Evolutionary conservation across 2,113 vertebrate species (phyloP).

Genomic region (Nyctibius bracteatus): DNA sequence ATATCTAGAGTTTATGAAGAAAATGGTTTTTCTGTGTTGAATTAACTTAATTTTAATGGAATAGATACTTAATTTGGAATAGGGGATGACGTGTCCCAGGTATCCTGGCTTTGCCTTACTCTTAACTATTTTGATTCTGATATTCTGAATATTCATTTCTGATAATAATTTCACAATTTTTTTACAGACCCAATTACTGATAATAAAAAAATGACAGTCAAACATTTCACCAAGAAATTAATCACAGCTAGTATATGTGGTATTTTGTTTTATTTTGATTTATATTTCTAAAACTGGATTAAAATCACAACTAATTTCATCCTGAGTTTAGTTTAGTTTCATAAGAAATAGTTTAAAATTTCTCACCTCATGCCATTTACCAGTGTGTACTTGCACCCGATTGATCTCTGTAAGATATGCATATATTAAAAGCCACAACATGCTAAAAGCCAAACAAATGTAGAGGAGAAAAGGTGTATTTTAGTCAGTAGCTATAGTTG

Average conservation of each 20-base stretch:
- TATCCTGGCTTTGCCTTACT: not conserved
- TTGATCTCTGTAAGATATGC: not conserved
- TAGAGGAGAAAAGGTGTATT: not conserved
- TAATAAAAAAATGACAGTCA: not conserved
- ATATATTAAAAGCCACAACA: not conserved
- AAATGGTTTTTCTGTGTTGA: not conserved
- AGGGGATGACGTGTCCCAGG: not conserved
- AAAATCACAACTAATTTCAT: not conserved
- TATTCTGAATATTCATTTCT: not conserved
- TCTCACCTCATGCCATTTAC: not conserved
- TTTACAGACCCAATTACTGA: not conserved
- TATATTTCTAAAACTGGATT: not conserved
- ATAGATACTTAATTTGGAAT: not conserved
- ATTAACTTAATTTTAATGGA: not conserved
- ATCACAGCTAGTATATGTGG: not conserved
- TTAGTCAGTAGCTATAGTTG: not conserved
- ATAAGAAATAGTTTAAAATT: slow-evolving; percentile 20
- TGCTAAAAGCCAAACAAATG: not conserved
- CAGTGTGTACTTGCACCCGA: not conserved
- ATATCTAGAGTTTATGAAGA: not conserved
- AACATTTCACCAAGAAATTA: not conserved
- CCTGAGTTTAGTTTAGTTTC: not conserved
- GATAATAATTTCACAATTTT: not conserved
- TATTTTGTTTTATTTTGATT: not conserved
- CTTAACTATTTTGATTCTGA: not conserved